A percentile compares a stretch with the other conserved stretches of the same genome.
These are phyloP conservation scores for Rhamnusium bicolor DNA, from an alignment of 2,888 invertebrate genomes.

Conservation along the genomic window DNA sequence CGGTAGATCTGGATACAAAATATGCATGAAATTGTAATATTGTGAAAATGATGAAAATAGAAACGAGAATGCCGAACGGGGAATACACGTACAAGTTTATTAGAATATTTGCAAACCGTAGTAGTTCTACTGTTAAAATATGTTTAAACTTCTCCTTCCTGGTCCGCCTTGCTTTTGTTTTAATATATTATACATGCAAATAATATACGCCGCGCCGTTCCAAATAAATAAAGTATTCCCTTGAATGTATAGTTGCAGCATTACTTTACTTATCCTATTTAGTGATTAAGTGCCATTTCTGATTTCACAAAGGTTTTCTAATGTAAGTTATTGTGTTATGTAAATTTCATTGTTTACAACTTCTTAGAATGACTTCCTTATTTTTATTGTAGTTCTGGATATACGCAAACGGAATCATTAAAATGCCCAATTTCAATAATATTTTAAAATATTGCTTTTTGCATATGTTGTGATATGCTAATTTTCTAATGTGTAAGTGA, in stretches of 20 bases:
- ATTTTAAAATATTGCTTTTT: neutral
- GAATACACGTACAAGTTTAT: constrained; percentile 9
- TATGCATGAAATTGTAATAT: neutral
- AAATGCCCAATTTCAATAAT: neutral
- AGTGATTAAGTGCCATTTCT: constrained; percentile 16
- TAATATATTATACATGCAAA: constrained; percentile 21
- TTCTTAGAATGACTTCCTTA: neutral
- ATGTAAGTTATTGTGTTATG: constrained; percentile 17
- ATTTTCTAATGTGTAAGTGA: neutral
- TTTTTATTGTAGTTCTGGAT: neutral
- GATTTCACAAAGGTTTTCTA: constrained; percentile 14
- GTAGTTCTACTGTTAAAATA: neutral
- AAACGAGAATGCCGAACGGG: neutral
- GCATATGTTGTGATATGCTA: neutral
- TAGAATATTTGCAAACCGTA: constrained; percentile 7
- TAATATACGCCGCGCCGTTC: neutral
- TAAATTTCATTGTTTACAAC: constrained; percentile 4
- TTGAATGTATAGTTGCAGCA: constrained; percentile 2
- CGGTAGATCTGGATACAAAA: neutral
- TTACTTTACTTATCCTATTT: constrained; percentile 13
- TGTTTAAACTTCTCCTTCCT: constrained; percentile 13
- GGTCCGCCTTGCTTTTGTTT: neutral
- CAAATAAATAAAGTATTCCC: constrained; percentile 12
- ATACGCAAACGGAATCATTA: neutral
- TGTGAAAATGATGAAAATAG: neutral